These are phyloP conservation scores for Salarias fasciatus DNA, from an alignment of 2,797 vertebrate species.

Conservation along the genomic window DNA sequence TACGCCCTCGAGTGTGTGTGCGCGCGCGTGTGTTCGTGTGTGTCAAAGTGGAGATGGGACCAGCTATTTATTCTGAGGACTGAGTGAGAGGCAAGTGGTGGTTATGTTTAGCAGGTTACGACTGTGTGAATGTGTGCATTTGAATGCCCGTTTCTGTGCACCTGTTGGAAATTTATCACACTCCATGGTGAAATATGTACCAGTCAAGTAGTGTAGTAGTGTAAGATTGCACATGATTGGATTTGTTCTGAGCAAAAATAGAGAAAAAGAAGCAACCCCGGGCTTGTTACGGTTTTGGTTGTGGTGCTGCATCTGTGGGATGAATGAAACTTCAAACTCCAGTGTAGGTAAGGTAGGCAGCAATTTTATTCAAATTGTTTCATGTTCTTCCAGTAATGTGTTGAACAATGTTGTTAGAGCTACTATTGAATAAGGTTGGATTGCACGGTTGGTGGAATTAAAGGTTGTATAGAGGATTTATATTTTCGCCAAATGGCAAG, in stretches of 20 bases:
- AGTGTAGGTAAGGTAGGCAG: not conserved
- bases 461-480: too few species aligned
- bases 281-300: conserved; percentile 20
- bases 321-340: conserved; percentile 22
- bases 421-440: too few species aligned
- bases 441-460: too few species aligned
- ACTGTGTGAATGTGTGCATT: conserved; percentile 12
- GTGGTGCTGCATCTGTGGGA: conserved; percentile 20
- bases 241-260: conserved; percentile 46
- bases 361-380: conserved; percentile 34
- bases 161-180: conserved; percentile 2
- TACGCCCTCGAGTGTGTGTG: conserved; percentile 36
- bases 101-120: conserved; percentile 23
- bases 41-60: conserved; percentile 7
- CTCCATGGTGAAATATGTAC: too few species aligned
- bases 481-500: too few species aligned
- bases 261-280: conserved; percentile 32
- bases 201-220: not conserved
- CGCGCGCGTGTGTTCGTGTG: conserved; percentile 13
- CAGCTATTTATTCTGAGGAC: conserved; percentile 42
- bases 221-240: conserved; percentile 41
- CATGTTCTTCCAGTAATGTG: conserved; percentile 38
- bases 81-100: conserved; percentile 37
- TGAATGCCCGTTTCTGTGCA: conserved; percentile 10
- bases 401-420: conserved; percentile 31